These are phyloP conservation scores for Eilema sororculum DNA, from an alignment of 2,888 invertebrate genomes.

Conservation along the genomic window DNA sequence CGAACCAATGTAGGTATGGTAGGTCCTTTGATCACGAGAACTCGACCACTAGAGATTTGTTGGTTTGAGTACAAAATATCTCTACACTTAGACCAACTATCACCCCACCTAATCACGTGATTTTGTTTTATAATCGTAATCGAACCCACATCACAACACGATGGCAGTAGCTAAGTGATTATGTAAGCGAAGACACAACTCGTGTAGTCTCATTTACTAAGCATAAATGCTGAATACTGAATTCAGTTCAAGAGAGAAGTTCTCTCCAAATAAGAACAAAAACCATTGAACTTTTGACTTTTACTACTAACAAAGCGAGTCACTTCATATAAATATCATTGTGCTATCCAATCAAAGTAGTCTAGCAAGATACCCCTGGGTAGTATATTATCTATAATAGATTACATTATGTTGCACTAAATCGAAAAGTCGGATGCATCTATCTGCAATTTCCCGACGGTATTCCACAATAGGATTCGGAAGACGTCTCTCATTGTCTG, in stretches of 20 bases:
- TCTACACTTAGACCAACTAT: too few relatives aligned
- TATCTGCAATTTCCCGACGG: conserved; percentile 68
- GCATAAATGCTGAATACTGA: not conserved
- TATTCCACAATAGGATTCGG: conserved; percentile 65
- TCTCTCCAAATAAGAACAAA: not conserved
- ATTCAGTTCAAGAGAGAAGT: not conserved
- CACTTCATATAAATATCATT: conserved; percentile 15
- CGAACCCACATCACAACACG: too few relatives aligned
- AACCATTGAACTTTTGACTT: conserved; percentile 2
- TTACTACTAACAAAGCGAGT: not conserved
- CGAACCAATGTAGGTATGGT: too few relatives aligned
- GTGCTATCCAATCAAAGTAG: conserved; percentile 15
- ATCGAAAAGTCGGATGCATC: conserved; percentile 54
- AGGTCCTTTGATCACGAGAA: too few relatives aligned
- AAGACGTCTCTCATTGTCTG: conserved; percentile 62
- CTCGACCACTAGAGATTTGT: too few relatives aligned
- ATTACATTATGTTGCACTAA: conserved; percentile 45
- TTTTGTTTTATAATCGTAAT: too few relatives aligned
- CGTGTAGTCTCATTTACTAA: not conserved
- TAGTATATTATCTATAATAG: conserved; percentile 17
- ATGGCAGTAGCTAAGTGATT: too few relatives aligned
- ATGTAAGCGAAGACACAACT: not conserved
- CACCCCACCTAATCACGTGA: too few relatives aligned
- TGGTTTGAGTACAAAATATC: too few relatives aligned
- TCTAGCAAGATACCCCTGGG: conserved; percentile 10